Evolutionary conservation across 2,888 invertebrate genomes (phyloP).

Genomic region (Monochamus alternatus): DNA sequence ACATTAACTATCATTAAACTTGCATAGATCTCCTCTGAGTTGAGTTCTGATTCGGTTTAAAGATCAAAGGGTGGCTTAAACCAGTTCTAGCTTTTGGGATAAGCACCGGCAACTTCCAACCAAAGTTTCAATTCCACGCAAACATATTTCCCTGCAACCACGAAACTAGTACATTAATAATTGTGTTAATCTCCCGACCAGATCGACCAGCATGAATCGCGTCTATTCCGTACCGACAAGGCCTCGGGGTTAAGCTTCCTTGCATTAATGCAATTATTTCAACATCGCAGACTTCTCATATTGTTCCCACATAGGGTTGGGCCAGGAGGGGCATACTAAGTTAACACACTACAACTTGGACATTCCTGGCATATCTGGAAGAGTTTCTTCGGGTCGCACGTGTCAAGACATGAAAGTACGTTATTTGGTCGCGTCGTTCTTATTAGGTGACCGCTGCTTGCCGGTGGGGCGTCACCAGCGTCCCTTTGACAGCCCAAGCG

Average conservation of each 20-base stretch:
- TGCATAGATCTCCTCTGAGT: no score
- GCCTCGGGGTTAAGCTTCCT: slow-evolving; percentile 14
- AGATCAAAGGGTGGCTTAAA: not conserved
- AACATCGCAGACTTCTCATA: slow-evolving; percentile 27
- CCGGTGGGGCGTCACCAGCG: slow-evolving; percentile 16
- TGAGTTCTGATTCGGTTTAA: not conserved
- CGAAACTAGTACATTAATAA: slow-evolving; percentile 26
- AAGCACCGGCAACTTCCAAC: not conserved
- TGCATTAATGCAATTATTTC: slow-evolving; percentile 28
- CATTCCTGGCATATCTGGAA: slow-evolving; percentile 31
- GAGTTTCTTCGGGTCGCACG: slow-evolving; percentile 35
- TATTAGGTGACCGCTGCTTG: slow-evolving; percentile 26
- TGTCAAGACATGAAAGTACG: slow-evolving; percentile 32
- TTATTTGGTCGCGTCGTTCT: slow-evolving; percentile 22
- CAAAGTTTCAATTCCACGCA: slow-evolving; percentile 4
- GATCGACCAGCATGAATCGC: not conserved
- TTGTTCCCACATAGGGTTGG: slow-evolving; percentile 24
- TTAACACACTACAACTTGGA: slow-evolving; percentile 28
- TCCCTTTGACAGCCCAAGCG: slow-evolving; percentile 25
- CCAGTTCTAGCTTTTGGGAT: slow-evolving; percentile 6
- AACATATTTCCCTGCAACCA: slow-evolving; percentile 19
- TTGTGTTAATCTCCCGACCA: slow-evolving; percentile 17
- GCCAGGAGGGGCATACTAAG: slow-evolving; percentile 31
- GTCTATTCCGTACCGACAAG: not conserved
- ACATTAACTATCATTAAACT: no score